These are phyloP conservation scores for Antennarius striatus DNA, from an alignment of 2,113 vertebrate genomes.

Conservation along the genomic window DNA sequence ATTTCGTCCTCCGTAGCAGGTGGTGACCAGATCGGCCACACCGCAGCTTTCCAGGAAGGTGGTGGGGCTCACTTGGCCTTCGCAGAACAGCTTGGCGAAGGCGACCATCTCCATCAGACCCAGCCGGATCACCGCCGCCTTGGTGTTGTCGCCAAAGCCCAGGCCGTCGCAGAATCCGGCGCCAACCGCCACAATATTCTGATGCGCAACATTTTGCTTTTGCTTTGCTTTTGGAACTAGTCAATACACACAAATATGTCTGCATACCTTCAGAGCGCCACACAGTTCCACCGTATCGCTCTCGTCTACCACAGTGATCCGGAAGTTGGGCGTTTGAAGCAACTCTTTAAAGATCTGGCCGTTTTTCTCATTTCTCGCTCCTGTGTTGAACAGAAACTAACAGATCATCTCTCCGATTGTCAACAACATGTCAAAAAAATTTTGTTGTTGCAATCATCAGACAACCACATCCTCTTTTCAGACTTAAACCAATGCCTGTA, in stretches of 20 bases:
- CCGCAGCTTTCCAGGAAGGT: conserved; percentile 92
- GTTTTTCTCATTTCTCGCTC: conserved; percentile 79
- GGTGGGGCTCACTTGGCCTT: conserved; percentile 64
- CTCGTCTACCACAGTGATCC: conserved; percentile 83
- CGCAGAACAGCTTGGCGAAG: conserved; percentile 86
- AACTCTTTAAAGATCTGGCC: conserved; percentile 85
- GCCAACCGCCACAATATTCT: conserved; percentile 89
- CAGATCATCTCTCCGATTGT: neutral
- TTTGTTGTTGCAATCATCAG: neutral
- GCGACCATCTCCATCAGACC: conserved; percentile 92
- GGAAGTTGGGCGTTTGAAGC: conserved; percentile 86
- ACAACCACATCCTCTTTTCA: neutral
- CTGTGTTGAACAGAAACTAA: conserved; percentile 54
- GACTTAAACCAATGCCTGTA: neutral
- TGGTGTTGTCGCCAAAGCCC: conserved; percentile 86
- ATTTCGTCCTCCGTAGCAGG: conserved; percentile 88
- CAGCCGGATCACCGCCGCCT: conserved; percentile 87
- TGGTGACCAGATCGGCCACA: conserved; percentile 88
- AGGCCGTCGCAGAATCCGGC: conserved; percentile 89
- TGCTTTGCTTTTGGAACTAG: neutral
- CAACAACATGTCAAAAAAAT: neutral
- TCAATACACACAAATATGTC: too few species aligned
- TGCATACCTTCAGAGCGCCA: conserved; percentile 85
- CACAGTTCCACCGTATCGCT: conserved; percentile 87
- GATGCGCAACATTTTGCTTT: neutral